Evolutionary conservation across 1,140 invertebrate genomes (phyloP).

Genomic region (Apis florea): DNA sequence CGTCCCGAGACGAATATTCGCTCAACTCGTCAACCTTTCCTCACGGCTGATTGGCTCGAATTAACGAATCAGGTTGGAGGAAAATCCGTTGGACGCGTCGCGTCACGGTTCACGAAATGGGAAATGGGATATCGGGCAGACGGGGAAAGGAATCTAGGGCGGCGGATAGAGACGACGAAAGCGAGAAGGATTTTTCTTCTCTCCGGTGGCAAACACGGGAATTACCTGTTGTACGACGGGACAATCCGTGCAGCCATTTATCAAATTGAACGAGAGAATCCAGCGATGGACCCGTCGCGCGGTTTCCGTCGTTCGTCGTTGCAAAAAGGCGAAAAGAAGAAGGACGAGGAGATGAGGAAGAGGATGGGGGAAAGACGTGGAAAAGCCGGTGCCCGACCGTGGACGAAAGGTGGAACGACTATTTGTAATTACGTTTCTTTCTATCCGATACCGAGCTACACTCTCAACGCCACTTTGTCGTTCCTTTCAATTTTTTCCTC

Average conservation of each 20-base stretch:
- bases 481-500: not conserved
- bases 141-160: not conserved
- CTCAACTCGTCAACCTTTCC: not conserved
- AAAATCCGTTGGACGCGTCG: not conserved
- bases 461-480: not conserved
- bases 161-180: not conserved
- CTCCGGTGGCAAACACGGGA: not conserved
- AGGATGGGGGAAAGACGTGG: slow-evolving; percentile 2
- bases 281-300: not conserved
- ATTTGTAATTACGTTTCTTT: slow-evolving; percentile 69
- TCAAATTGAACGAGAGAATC: slow-evolving; percentile 27
- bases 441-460: slow-evolving; percentile 41
- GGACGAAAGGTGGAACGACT: slow-evolving; percentile 58
- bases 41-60: not conserved
- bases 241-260: slow-evolving; percentile 31
- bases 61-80: not conserved
- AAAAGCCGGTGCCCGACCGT: slow-evolving; percentile 32
- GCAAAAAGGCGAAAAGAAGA: slow-evolving; percentile 31
- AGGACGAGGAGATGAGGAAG: slow-evolving; percentile 25
- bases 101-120: not conserved
- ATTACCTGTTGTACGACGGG: not conserved
- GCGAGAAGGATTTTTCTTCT: not conserved
- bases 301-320: not conserved
- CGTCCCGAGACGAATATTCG: not conserved
- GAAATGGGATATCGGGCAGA: not conserved